Base-by-base conservation (phyloP, 2,888 invertebrate genomes). In the Coleophora deauratella region DNA sequence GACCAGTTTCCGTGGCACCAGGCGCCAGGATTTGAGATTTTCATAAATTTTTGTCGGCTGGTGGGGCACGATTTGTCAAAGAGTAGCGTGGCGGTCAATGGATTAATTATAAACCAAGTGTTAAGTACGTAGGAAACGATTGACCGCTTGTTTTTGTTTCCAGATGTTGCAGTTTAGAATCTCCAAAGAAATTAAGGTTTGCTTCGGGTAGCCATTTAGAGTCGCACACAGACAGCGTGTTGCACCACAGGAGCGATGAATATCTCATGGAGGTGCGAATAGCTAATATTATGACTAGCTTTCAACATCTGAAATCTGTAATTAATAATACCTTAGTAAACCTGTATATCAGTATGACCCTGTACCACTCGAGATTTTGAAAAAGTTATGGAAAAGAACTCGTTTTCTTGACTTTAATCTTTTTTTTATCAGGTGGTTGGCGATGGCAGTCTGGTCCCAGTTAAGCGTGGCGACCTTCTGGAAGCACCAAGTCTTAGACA, bases 131-230 rank as follows among this genome's bases (percentile, higher is more conserved):
- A 21, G 21, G 6, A 4, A 4, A 21, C 3, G 3, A 21, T 4
- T 21, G 6, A 21, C 6, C 21, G 21, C 3, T 12, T 36, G 9
- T 30, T 9, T 10, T 37, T 52, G 40, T 38, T 59, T 68, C 55
- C 56, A 86, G 94, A 43, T 94, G 93, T 52, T 91, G 92, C 53
- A 94, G 94, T 67, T 88, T 93, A 59, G 94, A 95, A 72, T 94
- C 94, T 47, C 94, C 94, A 38, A 95, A 95, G 69, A 91, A 92
- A 55, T 75, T 95, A 44, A 86, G 95, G 46, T 95, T 94, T 62
- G 94, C 93, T 1, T 89, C 91, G 14, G 91, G 91, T 11, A 90
- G 88, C 55, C 87, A 90, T 47, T 69, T 92, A 50, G 87, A 89
- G 61, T 88, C 88, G 37, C 85, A 87, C 44, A 82, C 85, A 12